These are phyloP conservation scores for Rhinichthys klamathensis DNA, from an alignment of 2,113 vertebrate species.

Conservation along the genomic window DNA sequence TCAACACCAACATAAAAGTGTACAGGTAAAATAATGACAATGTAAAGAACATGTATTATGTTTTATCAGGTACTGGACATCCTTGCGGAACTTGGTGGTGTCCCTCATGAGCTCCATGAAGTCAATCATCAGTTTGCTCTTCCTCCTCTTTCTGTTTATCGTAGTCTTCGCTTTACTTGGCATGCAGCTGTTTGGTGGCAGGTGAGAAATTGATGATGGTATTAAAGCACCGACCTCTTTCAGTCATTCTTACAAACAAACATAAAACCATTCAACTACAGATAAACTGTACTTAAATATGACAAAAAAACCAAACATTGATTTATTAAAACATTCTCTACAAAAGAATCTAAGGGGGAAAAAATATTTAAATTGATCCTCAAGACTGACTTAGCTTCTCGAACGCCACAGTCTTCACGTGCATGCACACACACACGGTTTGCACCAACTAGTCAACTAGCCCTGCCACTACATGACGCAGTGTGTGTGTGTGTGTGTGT, in stretches of 20 bases:
- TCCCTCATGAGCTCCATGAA: slow-evolving; percentile 85
- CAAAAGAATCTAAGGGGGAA: background rate
- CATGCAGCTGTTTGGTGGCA: slow-evolving; percentile 82
- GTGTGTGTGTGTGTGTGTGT: background rate
- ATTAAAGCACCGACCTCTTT: background rate
- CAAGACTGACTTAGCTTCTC: background rate
- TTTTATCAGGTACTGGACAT: slow-evolving; percentile 77
- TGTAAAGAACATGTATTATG: background rate
- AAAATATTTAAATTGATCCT: background rate
- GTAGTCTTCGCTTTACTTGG: slow-evolving; percentile 81
- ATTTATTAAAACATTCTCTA: background rate
- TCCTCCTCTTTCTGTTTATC: slow-evolving; percentile 81
- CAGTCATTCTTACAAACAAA: background rate
- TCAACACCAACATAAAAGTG: background rate
- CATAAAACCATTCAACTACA: background rate
- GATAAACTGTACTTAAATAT: background rate
- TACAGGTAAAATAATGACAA: background rate
- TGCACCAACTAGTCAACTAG: too few relatives aligned
- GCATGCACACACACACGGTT: too few relatives aligned
- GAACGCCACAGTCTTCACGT: background rate
- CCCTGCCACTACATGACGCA: too few relatives aligned
- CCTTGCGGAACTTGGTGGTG: slow-evolving; percentile 81
- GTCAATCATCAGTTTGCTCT: slow-evolving; percentile 82
- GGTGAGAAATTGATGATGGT: slow-evolving; percentile 57
- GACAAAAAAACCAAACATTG: background rate